A percentile compares a stretch with the other conserved stretches of the same genome.
These are phyloP conservation scores for Lamellibrachia satsuma DNA, from an alignment of 2,888 invertebrate genomes.

Conservation along the genomic window DNA sequence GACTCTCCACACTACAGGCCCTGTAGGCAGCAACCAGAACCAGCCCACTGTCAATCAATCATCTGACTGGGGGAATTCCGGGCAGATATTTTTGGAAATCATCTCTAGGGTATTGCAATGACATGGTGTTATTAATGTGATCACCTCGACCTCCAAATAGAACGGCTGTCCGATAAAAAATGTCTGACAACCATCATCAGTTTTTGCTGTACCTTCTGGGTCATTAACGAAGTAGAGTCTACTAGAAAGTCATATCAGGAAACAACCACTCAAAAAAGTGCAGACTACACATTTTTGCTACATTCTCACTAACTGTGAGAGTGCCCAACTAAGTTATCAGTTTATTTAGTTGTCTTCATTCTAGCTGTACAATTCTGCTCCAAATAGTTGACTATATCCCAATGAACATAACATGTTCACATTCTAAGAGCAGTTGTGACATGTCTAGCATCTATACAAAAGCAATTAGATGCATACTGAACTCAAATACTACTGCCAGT, in stretches of 20 bases:
- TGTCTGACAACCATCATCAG: background rate
- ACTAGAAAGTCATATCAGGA: background rate
- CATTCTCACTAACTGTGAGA: background rate
- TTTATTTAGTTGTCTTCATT: background rate
- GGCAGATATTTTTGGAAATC: constrained; percentile 13
- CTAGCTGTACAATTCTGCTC: no score
- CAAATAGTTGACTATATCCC: no score
- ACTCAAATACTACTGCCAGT: no score
- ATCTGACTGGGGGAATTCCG: background rate
- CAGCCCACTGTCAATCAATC: constrained; percentile 13
- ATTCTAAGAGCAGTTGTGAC: no score
- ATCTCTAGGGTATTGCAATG: constrained; percentile 3
- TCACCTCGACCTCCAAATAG: constrained; percentile 14
- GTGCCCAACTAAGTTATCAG: background rate
- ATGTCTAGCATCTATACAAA: no score
- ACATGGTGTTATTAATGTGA: constrained; percentile 10
- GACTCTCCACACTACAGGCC: background rate
- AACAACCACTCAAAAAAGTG: background rate
- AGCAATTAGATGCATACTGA: no score
- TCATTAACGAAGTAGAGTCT: background rate
- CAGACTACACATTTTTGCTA: background rate
- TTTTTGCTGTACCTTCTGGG: background rate
- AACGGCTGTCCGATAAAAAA: background rate
- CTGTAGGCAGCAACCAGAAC: background rate
- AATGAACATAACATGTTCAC: no score